Conservation (phyloP, 1,140 invertebrate genomes). For the Ditylenchus dipsaci region DNA sequence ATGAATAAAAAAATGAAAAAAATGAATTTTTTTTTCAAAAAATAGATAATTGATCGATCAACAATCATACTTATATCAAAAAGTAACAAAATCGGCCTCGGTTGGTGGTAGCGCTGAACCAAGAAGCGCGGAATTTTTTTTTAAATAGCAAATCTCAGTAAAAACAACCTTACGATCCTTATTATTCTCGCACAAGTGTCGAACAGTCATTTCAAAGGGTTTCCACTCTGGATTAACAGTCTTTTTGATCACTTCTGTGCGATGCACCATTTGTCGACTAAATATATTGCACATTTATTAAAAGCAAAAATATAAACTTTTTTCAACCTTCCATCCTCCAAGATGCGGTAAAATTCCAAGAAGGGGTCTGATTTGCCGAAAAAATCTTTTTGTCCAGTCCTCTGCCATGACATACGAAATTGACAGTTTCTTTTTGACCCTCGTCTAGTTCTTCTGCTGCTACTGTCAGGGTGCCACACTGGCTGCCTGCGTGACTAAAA, state of each 20-base stretch:
- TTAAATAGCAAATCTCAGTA: neutral
- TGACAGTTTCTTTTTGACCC: slow-evolving; percentile 61
- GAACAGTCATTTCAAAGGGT: slow-evolving; percentile 63
- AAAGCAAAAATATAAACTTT: neutral
- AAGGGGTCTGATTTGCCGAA: slow-evolving; percentile 62
- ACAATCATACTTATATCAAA: no score
- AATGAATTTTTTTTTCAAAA: no score
- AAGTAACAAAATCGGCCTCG: no score
- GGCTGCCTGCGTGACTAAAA: slow-evolving; percentile 26
- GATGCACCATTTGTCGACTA: slow-evolving; percentile 62
- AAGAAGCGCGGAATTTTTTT: no score
- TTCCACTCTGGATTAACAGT: slow-evolving; percentile 65
- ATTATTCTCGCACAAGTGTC: slow-evolving; percentile 66
- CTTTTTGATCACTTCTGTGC: slow-evolving; percentile 64
- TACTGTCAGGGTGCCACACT: slow-evolving; percentile 58
- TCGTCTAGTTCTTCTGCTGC: slow-evolving; percentile 62
- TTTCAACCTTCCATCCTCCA: slow-evolving; percentile 61
- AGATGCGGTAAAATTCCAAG: slow-evolving; percentile 61
- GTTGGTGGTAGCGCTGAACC: no score
- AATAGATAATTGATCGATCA: no score
- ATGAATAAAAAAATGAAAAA: no score
- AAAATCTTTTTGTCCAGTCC: slow-evolving; percentile 62
- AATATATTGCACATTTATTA: no score
- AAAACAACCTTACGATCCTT: slow-evolving; percentile 15
- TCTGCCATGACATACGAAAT: slow-evolving; percentile 60